Percentiles rank a stretch among this genome's conserved stretches.
Evolutionary conservation across 92 coral and sea anemone species (phyloP).

Genomic region (Epizoanthus fatuus): DNA sequence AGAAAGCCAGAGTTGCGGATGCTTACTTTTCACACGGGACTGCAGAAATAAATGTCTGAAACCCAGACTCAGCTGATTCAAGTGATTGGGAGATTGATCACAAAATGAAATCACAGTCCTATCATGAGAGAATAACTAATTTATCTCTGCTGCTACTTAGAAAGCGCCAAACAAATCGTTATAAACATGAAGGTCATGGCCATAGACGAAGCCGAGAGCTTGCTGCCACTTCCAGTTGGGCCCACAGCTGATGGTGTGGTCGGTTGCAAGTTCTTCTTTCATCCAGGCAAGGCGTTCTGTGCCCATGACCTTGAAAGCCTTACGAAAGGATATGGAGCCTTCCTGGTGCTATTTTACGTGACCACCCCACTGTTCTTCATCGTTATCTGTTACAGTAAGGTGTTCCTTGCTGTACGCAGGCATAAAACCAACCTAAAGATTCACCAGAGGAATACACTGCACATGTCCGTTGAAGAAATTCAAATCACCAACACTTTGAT

Average conservation of each 20-base stretch:
- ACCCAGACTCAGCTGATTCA: too few relatives aligned
- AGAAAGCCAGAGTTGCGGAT: too few relatives aligned
- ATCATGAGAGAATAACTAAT: too few relatives aligned
- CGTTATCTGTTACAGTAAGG: conserved; percentile 61
- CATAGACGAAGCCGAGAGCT: neutral
- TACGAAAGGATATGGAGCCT: conserved; percentile 51
- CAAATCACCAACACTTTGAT: conserved; percentile 52
- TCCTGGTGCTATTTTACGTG: too few relatives aligned
- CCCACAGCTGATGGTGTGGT: conserved; percentile 16
- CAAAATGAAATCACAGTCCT: too few relatives aligned
- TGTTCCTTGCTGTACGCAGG: conserved; percentile 64
- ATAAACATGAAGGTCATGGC: neutral
- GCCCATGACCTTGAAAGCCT: conserved; percentile 64
- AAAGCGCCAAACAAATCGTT: neutral
- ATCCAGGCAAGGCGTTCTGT: conserved; percentile 76
- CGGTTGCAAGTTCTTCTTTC: conserved; percentile 60
- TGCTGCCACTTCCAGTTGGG: conserved; percentile 20
- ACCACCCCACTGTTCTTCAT: conserved; percentile 41
- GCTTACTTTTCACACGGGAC: too few relatives aligned
- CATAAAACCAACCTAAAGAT: conserved; percentile 44
- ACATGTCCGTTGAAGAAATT: conserved; percentile 69
- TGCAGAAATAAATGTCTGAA: too few relatives aligned
- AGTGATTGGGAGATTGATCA: too few relatives aligned
- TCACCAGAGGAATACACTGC: neutral
- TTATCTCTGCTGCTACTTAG: too few relatives aligned